phyloP scores from a whole-genome alignment of 2,888 invertebrate species.

The Hyposoter didymator region DNA sequence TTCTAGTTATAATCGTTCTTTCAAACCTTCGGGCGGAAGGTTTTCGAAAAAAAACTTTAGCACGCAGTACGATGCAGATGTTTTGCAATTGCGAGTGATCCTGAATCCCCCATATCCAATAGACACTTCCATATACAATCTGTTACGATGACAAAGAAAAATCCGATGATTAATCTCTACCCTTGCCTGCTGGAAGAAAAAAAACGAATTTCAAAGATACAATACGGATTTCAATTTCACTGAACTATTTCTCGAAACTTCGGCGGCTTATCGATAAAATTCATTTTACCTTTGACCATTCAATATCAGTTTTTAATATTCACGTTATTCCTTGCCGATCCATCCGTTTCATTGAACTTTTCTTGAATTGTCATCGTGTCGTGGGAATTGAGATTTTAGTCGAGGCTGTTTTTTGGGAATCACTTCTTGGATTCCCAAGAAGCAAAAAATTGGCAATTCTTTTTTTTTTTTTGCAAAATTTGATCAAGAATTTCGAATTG shows the following conservation, averaged over 20 bases:
- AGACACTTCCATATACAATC: neutral
- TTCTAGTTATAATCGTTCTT: constrained; percentile 44
- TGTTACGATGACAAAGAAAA: constrained; percentile 15
- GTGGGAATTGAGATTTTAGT: neutral
- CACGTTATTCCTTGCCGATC: neutral
- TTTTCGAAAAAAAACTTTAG: constrained; percentile 28
- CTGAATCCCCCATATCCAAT: neutral
- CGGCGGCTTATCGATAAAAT: neutral
- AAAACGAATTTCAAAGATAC: constrained; percentile 1
- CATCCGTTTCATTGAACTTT: neutral
- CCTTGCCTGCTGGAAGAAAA: neutral
- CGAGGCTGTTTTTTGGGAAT: neutral
- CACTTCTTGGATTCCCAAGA: neutral
- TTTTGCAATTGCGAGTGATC: constrained; percentile 26
- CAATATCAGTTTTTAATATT: neutral
- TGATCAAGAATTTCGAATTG: neutral
- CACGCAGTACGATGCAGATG: constrained; percentile 19
- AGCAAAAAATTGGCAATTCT: neutral
- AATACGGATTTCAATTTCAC: neutral
- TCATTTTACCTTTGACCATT: neutral
- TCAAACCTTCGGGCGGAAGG: constrained; percentile 2
- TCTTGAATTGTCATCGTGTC: neutral
- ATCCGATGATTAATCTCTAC: constrained; percentile 30
- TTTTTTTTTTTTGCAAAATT: neutral
- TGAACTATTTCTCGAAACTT: neutral